Conservation (phyloP, 92 coral and sea anemone genomes). For the Palythoa grandiflora region DNA sequence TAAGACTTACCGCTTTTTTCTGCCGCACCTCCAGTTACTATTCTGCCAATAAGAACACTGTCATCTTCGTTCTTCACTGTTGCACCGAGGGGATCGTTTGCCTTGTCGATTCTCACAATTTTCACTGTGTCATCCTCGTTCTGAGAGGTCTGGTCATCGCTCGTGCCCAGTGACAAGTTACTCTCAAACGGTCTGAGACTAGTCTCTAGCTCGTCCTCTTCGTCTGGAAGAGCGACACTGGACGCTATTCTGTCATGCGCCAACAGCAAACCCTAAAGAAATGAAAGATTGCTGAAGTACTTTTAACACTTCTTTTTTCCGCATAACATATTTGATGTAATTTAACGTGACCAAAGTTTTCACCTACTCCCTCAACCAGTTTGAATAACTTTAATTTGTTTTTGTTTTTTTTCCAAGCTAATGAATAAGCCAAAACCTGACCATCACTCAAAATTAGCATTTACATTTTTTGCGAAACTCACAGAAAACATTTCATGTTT, state of each 20-base stretch:
- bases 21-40: conserved; percentile 97
- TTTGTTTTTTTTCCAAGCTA: no score
- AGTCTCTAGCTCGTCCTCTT: conserved; percentile 59
- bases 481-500: no score
- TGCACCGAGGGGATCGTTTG: conserved; percentile 95
- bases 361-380: no score
- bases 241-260: conserved; percentile 97
- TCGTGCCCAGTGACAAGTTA: conserved; percentile 47
- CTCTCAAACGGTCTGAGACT: conserved; percentile 65
- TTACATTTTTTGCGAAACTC: no score
- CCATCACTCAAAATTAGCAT: no score
- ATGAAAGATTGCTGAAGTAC: not conserved
- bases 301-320: no score
- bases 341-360: no score
- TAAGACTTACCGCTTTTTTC: conserved; percentile 97
- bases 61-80: conserved; percentile 97
- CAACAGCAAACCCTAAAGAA: conserved; percentile 76
- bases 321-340: no score
- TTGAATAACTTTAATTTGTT: no score
- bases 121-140: conserved; percentile 93
- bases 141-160: conserved; percentile 81
- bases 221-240: conserved; percentile 92
- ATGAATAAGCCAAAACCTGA: no score
- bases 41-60: conserved; percentile 95
- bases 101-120: conserved; percentile 94